Evolutionary conservation across 2,113 vertebrate species (phyloP).

Genomic region (Corapipo altera): DNA sequence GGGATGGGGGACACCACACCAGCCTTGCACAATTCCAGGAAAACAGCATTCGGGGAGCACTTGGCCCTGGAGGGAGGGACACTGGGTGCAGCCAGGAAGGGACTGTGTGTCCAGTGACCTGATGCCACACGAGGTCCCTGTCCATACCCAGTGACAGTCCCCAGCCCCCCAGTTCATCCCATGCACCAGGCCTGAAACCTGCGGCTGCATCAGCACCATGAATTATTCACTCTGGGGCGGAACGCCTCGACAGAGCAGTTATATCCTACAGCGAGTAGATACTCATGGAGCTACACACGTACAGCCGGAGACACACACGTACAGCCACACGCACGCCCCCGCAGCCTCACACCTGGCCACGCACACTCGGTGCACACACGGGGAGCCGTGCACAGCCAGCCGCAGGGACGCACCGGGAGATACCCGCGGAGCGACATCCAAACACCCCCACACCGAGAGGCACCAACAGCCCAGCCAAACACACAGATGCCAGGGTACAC

Average conservation of each 20-base stretch:
- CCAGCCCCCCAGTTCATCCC: fast-evolving
- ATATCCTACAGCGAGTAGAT: neutral
- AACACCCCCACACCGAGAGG: conserved; percentile 35
- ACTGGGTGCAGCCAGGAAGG: fast-evolving
- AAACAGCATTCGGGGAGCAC: fast-evolving
- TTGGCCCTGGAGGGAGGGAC: neutral
- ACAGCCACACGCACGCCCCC: neutral
- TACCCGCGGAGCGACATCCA: conserved; percentile 16
- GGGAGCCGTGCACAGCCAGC: neutral
- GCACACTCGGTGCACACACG: neutral
- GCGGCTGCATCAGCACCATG: conserved; percentile 56
- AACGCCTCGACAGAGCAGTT: conserved; percentile 20
- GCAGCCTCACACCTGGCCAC: neutral
- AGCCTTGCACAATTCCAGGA: neutral
- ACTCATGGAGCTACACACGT: neutral
- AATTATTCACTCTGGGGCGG: conserved; percentile 47
- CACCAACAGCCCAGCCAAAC: conserved; percentile 35
- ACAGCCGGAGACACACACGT: neutral
- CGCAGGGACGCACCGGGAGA: neutral
- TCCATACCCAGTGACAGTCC: fast-evolving
- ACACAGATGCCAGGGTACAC: conserved; percentile 54
- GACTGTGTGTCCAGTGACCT: neutral
- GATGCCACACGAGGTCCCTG: neutral
- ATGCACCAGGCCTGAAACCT: conserved; percentile 2
- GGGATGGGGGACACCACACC: neutral